Conservation (phyloP, 1,140 invertebrate species). For the Berghia stephanieae region DNA sequence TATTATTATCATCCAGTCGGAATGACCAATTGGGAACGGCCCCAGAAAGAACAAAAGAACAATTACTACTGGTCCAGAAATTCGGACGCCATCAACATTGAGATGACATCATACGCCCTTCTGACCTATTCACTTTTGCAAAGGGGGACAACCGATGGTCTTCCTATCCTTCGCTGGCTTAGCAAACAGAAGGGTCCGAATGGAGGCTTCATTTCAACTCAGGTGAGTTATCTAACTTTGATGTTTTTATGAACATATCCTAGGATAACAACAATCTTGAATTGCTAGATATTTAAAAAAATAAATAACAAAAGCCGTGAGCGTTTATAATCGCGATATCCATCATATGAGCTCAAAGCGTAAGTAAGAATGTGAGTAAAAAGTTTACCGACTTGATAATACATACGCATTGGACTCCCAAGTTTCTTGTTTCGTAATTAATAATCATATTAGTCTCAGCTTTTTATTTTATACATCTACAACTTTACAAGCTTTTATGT, state of each 20-base stretch:
- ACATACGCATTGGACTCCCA: not conserved
- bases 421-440: too few species aligned
- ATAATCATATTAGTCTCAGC: too few species aligned
- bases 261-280: too few species aligned
- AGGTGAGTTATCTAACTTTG: conserved; percentile 48
- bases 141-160: conserved; percentile 60
- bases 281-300: not conserved
- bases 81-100: conserved; percentile 72
- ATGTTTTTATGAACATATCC: too few species aligned
- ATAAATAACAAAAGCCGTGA: not conserved
- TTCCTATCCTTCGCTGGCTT: conserved; percentile 87
- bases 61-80: conserved; percentile 21
- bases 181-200: conserved; percentile 79
- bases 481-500: not conserved
- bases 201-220: conserved; percentile 83
- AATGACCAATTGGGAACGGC: conserved; percentile 12
- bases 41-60: not conserved
- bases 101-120: conserved; percentile 85
- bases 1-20: conserved; percentile 11
- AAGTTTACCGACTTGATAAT: not conserved
- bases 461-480: too few species aligned
- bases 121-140: conserved; percentile 63
- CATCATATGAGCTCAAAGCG: not conserved
- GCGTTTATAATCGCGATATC: not conserved
- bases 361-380: not conserved